A percentile compares a stretch with the other conserved stretches of the same genome.
Conservation (phyloP, 2,888 invertebrate genomes). For the Heliconius hortense region DNA sequence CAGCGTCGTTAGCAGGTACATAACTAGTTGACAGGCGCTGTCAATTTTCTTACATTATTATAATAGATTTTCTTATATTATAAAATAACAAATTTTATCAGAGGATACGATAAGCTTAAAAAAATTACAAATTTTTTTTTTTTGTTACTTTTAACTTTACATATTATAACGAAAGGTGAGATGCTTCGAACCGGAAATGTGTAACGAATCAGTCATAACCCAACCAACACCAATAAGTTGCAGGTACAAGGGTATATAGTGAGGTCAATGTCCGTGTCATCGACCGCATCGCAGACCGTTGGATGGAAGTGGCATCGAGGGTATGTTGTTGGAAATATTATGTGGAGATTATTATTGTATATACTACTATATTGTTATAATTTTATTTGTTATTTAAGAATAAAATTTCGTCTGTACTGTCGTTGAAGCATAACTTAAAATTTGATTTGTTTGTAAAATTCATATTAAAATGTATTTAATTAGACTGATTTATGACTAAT, state of each 20-base stretch:
- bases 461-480: no score
- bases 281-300: constrained; percentile 51
- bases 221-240: constrained; percentile 25
- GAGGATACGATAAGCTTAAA: not conserved
- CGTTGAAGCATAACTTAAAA: no score
- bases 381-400: no score
- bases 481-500: no score
- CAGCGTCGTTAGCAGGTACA: no score
- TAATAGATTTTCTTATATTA: not conserved
- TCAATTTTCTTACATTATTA: not conserved
- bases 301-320: constrained; percentile 22
- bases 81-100: not conserved
- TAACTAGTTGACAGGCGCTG: no score
- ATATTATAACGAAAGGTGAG: not conserved
- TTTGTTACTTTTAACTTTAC: no score
- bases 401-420: no score
- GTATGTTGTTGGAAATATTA: not conserved
- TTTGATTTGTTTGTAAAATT: no score
- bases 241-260: constrained; percentile 37
- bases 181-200: constrained; percentile 21
- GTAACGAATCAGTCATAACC: constrained; percentile 26
- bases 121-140: not conserved
- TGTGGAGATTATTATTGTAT: no score
- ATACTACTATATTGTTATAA: no score
- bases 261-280: constrained; percentile 63